phyloP scores from a whole-genome alignment of 1,140 invertebrate genomes.

The Macrobrachium rosenbergii region DNA sequence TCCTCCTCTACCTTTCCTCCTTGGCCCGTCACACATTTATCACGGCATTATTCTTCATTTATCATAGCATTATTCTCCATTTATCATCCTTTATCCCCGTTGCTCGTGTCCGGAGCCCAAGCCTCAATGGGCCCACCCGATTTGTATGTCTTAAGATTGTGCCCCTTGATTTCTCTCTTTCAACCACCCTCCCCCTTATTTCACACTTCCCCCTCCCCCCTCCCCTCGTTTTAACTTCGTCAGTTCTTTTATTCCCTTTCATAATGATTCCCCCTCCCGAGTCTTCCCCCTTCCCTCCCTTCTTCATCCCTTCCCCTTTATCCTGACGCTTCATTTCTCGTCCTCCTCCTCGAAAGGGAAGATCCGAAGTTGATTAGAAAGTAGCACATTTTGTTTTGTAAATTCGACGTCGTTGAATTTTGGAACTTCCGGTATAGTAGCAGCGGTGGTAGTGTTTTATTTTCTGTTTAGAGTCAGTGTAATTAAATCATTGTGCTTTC shows the following conservation, averaged over 20 bases:
- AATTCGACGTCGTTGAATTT: too few relatives aligned
- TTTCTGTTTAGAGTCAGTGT: too few relatives aligned
- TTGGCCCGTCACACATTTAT: constrained; percentile 60
- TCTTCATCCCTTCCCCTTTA: background rate
- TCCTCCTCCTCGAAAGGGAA: too few relatives aligned
- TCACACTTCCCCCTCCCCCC: too few relatives aligned
- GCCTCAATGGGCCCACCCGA: constrained; percentile 46
- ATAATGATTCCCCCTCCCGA: background rate
- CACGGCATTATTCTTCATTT: constrained; percentile 62
- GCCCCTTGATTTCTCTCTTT: constrained; percentile 35
- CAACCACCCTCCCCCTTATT: too few relatives aligned
- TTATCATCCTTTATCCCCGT: constrained; percentile 62
- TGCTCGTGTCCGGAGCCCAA: constrained; percentile 43
- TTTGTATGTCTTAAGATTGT: constrained; percentile 59
- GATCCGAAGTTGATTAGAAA: too few relatives aligned
- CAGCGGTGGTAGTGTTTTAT: too few relatives aligned
- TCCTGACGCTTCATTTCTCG: background rate
- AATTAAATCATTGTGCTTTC: too few relatives aligned
- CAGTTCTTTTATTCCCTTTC: background rate
- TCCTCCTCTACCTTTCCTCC: constrained; percentile 17
- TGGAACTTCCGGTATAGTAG: too few relatives aligned
- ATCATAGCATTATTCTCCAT: constrained; percentile 64
- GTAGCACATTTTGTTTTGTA: too few relatives aligned
- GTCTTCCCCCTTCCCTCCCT: background rate
- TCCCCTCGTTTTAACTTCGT: background rate